A percentile compares a stretch with the other conserved stretches of the same genome.
Conservation (phyloP, 1,140 invertebrate genomes). For the Aphelenchoides avenae region DNA sequence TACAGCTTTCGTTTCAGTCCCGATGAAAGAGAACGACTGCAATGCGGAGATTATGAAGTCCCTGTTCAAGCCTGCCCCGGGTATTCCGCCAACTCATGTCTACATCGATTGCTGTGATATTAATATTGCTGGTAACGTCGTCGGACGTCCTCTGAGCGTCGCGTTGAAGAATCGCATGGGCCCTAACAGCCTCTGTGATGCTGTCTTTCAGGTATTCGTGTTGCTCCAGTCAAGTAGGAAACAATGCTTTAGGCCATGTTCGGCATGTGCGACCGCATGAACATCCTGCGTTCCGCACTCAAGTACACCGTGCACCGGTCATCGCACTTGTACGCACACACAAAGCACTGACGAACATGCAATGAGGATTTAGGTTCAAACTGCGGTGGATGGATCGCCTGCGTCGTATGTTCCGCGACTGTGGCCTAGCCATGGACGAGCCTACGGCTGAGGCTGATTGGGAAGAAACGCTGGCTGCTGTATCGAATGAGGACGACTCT, state of each 20-base stretch:
- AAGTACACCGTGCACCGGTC: conserved; percentile 20
- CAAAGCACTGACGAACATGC: not conserved
- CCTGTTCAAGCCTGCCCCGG: conserved; percentile 2
- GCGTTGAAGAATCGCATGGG: conserved; percentile 19
- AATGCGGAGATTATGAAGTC: conserved; percentile 16
- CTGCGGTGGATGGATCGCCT: conserved; percentile 10
- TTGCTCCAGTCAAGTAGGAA: not conserved
- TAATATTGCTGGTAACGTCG: not conserved
- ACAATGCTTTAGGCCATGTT: conserved; percentile 18
- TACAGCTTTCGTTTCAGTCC: conserved; percentile 6
- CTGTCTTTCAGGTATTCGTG: conserved; percentile 13
- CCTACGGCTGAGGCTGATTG: conserved; percentile 17
- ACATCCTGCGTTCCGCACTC: conserved; percentile 11
- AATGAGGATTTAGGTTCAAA: not conserved
- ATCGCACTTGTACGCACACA: conserved; percentile 11
- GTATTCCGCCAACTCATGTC: conserved; percentile 15
- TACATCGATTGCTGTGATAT: conserved; percentile 19
- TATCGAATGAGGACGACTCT: conserved; percentile 3
- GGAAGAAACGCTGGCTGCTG: conserved; percentile 13
- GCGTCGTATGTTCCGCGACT: conserved; percentile 11
- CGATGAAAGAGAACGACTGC: conserved; percentile 10
- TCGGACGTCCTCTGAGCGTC: conserved; percentile 13
- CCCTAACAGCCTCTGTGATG: conserved; percentile 16
- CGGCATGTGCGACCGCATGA: conserved; percentile 22
- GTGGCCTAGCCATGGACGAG: conserved; percentile 10